A percentile compares a stretch with the other conserved stretches of the same genome.
Evolutionary conservation across 2,797 vertebrate genomes (phyloP).

Genomic region (Danionella dracula): DNA sequence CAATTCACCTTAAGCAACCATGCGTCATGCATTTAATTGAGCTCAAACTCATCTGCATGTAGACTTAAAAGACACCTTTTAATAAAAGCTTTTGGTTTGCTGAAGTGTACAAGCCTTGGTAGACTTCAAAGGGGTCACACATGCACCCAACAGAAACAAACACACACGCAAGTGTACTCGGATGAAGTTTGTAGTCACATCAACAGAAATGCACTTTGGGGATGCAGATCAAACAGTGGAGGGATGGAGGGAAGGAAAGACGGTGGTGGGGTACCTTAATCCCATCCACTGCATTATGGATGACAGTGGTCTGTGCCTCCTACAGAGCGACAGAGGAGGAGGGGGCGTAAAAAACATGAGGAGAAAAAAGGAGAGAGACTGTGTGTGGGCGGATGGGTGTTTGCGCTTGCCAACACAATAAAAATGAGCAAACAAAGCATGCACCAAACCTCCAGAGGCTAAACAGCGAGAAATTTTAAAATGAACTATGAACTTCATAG

Average conservation of each 20-base stretch:
- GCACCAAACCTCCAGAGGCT: background rate
- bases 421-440: slow-evolving; percentile 1
- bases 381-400: slow-evolving; percentile 31
- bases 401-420: slow-evolving; percentile 19
- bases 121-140: background rate
- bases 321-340: slow-evolving; percentile 51
- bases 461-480: background rate
- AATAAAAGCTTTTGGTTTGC: background rate
- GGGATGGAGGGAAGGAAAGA: slow-evolving; percentile 36
- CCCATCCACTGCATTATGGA: slow-evolving; percentile 94
- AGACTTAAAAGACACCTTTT: background rate
- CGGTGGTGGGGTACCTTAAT: slow-evolving; percentile 78
- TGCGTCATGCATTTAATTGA: background rate
- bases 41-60: background rate
- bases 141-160: background rate
- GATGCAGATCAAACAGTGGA: slow-evolving; percentile 43
- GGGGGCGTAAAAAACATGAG: slow-evolving; percentile 12
- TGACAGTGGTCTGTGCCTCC: slow-evolving; percentile 96
- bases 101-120: background rate
- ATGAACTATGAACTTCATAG: too few species aligned
- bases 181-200: slow-evolving; percentile 33
- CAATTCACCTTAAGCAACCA: background rate
- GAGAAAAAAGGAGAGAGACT: slow-evolving; percentile 14
- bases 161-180: too few species aligned
- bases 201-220: slow-evolving; percentile 47